phyloP scores from a whole-genome alignment of 2,797 vertebrate genomes.

The Chloroceryle amazona region DNA sequence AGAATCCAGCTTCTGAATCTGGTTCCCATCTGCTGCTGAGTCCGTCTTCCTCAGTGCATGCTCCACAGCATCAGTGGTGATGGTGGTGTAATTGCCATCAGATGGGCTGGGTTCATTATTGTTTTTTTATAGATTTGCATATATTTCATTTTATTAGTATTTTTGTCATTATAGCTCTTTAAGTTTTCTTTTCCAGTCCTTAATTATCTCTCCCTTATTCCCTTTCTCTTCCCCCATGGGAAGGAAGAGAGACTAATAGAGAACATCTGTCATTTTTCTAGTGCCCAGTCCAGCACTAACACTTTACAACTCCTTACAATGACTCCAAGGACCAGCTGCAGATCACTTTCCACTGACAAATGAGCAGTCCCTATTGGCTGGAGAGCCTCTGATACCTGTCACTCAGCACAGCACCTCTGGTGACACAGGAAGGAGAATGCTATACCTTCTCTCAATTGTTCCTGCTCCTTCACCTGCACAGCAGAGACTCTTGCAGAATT shows the following conservation, averaged over 20 bases:
- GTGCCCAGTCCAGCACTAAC: neutral
- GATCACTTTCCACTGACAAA: neutral
- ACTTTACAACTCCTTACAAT: neutral
- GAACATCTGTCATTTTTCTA: neutral
- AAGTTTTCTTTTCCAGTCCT: neutral
- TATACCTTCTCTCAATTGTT: neutral
- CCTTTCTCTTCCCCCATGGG: neutral
- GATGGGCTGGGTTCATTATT: neutral
- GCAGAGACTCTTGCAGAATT: accelerated
- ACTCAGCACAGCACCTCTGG: too few relatives aligned
- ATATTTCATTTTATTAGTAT: neutral
- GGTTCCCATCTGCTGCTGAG: too few relatives aligned
- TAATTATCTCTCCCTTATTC: neutral
- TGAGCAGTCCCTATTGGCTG: accelerated
- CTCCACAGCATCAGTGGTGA: too few relatives aligned
- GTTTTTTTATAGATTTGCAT: neutral
- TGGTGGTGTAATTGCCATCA: too few relatives aligned
- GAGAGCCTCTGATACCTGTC: accelerated
- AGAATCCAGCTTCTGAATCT: neutral
- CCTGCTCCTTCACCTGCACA: neutral
- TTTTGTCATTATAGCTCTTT: neutral
- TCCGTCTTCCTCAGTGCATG: too few relatives aligned
- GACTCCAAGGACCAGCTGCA: neutral
- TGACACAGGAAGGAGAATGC: neutral
- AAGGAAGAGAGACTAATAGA: neutral